Evolutionary conservation across 92 coral and sea anemone species (phyloP), one percentile per base, ranked within the genome.

Genomic region (Parazoanthus swiftii): DNA sequence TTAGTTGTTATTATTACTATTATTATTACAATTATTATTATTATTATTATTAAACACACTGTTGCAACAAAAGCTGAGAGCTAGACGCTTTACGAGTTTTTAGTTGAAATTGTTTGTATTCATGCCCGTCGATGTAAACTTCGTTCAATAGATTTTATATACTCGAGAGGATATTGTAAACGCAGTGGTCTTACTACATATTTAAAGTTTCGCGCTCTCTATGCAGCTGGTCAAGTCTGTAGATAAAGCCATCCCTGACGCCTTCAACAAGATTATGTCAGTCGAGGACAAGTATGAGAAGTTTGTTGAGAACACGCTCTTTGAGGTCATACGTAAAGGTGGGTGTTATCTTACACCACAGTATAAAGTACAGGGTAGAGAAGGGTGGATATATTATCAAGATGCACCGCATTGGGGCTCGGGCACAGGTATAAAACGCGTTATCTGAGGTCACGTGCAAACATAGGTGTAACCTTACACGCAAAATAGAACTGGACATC

Each of bases 281-380:
- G 89, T 97, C 23, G 93, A 93, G 42, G 99, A 95, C 58, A 93
- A 93, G 59, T 97, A 97, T 78, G 97, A 97, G 54, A 88, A 90
- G 58, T 97, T 93, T 46, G 91, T 97, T 70, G 93, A 93, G 42
- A 92, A 93, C 1, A 76, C 90, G 43, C 90, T 91, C 29, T 90
- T 89, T 50, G 93, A 92, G 72, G 54, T 94, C 15, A 89, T 97
- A 67, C 92, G 92, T 88, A 91, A 90, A 89, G 96, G 99, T 97
- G 48, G 37, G 89, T 37, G 21, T 29, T 2, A 5, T 63, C 23
- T 63, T 21, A 63, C 70, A 63, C 15, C 26, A 26, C 1, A 29
- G 11, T 63, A 20, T 2, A 63, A 25, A 4, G n/a, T 16, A 51
- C 16, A 51, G 58, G 16, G 58, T 51, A 51, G 10, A 10, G 16